Conservation (phyloP, 2,113 vertebrate species). For the Rhinoderma darwinii region DNA sequence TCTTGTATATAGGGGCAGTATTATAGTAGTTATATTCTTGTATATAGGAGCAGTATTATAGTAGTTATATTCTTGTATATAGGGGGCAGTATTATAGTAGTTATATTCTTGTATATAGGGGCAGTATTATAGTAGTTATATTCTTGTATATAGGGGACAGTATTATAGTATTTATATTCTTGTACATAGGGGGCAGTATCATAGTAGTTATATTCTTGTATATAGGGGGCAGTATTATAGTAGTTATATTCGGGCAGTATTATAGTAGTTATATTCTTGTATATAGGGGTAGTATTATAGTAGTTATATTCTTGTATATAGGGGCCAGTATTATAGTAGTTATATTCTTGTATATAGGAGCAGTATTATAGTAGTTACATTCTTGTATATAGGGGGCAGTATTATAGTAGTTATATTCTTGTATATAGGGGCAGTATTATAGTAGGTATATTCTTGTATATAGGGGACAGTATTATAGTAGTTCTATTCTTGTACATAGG, state of each 20-base stretch:
- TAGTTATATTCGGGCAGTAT: too few species aligned
- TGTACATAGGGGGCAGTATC: too few species aligned
- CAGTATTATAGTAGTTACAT: neutral
- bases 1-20: neutral
- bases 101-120: neutral
- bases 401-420: constrained; percentile 1
- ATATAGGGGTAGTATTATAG: neutral
- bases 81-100: neutral
- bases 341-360: neutral
- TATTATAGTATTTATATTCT: neutral
- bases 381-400: too few species aligned
- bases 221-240: neutral
- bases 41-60: neutral
- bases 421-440: neutral
- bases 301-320: neutral
- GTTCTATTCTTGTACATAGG: neutral
- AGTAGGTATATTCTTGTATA: neutral
- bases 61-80: neutral
- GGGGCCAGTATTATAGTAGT: neutral
- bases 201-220: neutral
- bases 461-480: constrained; percentile 4
- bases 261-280: neutral
- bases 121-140: constrained; percentile 10
- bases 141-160: neutral
- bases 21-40: neutral